Evolutionary conservation across 2,888 invertebrate species (phyloP), one percentile per base, ranked within the genome.

Genomic region (Stenchaetothrips biformis): DNA sequence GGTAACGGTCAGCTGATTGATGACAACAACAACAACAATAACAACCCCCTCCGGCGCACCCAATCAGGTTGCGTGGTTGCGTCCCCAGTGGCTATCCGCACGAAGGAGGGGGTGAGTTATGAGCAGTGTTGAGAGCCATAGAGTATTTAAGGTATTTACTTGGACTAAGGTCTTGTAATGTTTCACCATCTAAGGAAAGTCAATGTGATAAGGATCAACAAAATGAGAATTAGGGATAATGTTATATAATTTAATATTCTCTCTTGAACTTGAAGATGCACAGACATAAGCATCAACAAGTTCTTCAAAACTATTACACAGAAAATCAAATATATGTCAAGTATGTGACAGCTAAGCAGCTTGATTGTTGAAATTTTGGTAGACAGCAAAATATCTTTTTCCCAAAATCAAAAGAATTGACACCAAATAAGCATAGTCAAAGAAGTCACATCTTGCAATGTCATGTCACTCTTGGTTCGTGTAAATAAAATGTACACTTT

Each of bases 161-260:
- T 37, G n/a, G n/a, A n/a, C n/a, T n/a, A n/a, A 37, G 37, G 37
- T 37, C 37, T n/a, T n/a, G n/a, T n/a, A 37, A 37, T 37, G 1
- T 37, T 37, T 37, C 37, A 2, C 37, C 37, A 37, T 37, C 4
- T 37, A 37, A n/a, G n/a, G 37, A 37, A 37, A 37, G 4, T 2
- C 37, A 2, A 37, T 37, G 1, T 37, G 1, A 37, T 37, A 37
- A 37, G 37, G 37, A 37, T 37, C n/a, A n/a, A 4, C 37, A 59
- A 59, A 59, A 59, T 59, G 13, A 59, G 16, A 59, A 18, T 6
- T 18, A 0, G 59, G 59, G 59, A 59, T 59, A 18, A 59, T 18
- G 59, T 59, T 59, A 59, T 59, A 59, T 59, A 59, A 59, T 59
- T 59, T 59, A 59, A 59, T 59, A 18, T 18, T 59, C 59, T 59